phyloP scores from a whole-genome alignment of 2,797 vertebrate species.

The Mionectes olivaceus region DNA sequence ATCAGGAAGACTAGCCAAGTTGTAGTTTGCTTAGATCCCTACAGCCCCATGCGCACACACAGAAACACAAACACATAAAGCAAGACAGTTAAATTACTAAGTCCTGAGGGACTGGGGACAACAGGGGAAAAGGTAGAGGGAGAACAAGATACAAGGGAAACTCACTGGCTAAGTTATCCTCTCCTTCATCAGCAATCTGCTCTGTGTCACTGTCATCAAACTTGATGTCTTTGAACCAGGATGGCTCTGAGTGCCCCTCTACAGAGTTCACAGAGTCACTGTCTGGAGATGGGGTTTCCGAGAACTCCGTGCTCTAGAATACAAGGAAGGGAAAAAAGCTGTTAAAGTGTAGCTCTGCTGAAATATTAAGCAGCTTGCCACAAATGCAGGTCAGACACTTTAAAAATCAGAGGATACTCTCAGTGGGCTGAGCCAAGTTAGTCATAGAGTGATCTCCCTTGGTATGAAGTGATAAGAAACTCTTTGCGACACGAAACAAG shows the following conservation, averaged over 20 bases:
- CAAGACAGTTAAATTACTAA: slow-evolving; percentile 16
- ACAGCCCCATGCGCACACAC: not conserved
- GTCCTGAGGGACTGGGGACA: not conserved
- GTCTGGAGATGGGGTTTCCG: slow-evolving; percentile 96
- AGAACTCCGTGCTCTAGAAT: slow-evolving; percentile 93
- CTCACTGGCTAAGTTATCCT: slow-evolving; percentile 89
- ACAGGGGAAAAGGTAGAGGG: not conserved
- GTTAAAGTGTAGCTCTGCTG: not conserved
- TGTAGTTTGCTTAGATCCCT: slow-evolving; percentile 32
- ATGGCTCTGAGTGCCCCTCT: slow-evolving; percentile 96
- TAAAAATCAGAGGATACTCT: not conserved
- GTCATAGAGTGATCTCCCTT: not conserved
- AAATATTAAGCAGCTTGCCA: not conserved
- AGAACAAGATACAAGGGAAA: slow-evolving; percentile 20
- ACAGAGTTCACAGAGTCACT: slow-evolving; percentile 96
- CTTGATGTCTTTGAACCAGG: slow-evolving; percentile 99
- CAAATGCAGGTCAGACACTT: not conserved
- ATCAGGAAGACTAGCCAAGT: not conserved
- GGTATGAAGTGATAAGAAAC: not conserved
- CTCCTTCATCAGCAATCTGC: slow-evolving; percentile 91
- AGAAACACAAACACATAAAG: not conserved
- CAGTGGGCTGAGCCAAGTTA: not conserved
- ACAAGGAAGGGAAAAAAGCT: not conserved
- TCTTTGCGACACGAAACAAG: not conserved
- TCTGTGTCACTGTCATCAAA: slow-evolving; percentile 98